A percentile compares a stretch with the other conserved stretches of the same genome.
Evolutionary conservation across 1,140 invertebrate genomes (phyloP).

Genomic region (Atopsyche davidsoni): DNA sequence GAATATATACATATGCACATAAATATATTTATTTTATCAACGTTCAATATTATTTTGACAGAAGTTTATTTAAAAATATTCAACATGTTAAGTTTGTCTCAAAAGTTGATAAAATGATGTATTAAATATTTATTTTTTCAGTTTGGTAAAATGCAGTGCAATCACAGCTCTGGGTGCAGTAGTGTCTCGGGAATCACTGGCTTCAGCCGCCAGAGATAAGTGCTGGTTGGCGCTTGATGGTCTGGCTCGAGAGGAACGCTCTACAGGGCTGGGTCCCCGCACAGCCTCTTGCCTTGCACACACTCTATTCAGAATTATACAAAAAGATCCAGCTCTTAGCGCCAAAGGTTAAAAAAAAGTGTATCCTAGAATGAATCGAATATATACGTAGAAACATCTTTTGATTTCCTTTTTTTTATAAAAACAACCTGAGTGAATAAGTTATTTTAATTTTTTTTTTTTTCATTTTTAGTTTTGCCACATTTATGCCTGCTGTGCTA

Average conservation of each 20-base stretch:
- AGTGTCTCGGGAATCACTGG: constrained; percentile 7
- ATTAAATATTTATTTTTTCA: constrained; percentile 11
- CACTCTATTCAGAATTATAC: constrained; percentile 13
- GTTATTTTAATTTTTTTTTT: constrained; percentile 8
- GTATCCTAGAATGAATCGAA: neutral
- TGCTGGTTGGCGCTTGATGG: constrained; percentile 26
- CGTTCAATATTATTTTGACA: no score
- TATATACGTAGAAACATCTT: neutral
- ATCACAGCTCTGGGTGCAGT: constrained; percentile 20
- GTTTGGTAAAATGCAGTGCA: constrained; percentile 23
- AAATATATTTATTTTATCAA: no score
- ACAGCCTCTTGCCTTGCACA: constrained; percentile 11
- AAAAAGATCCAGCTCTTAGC: constrained; percentile 4
- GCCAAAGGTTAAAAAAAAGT: constrained; percentile 21
- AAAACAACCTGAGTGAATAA: constrained; percentile 3
- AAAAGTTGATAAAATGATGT: no score
- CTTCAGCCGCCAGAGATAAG: constrained; percentile 15
- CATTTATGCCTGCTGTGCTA: constrained; percentile 24
- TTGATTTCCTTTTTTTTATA: neutral
- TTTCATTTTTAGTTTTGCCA: constrained; percentile 22
- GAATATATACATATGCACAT: no score
- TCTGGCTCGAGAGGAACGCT: constrained; percentile 23
- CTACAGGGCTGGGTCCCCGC: constrained; percentile 6
- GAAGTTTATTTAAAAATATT: no score
- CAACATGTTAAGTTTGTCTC: no score